phyloP scores from a whole-genome alignment of 2,113 vertebrate species.

The Raja brachyura region DNA sequence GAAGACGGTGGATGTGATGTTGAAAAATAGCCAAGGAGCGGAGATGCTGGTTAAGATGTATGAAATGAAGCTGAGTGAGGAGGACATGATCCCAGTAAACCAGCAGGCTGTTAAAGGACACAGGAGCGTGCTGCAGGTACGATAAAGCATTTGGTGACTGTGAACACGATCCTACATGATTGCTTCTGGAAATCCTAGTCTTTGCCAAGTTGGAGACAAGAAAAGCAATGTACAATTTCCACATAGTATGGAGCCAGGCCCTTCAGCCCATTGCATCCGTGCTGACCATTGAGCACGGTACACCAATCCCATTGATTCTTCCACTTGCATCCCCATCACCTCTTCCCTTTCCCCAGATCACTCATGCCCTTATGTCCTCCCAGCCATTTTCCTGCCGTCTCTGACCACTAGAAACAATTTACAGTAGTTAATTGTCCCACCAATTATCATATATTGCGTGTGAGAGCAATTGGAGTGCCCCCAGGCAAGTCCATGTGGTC shows the following conservation, averaged over 20 bases:
- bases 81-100: conserved; percentile 80
- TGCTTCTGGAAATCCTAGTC: background rate
- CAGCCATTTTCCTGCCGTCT: too few relatives aligned
- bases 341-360: too few relatives aligned
- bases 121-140: conserved; percentile 62
- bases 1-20: conserved; percentile 77
- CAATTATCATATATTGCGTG: too few relatives aligned
- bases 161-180: background rate
- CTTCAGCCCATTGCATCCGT: too few relatives aligned
- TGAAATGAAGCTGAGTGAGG: conserved; percentile 84
- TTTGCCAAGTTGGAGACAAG: background rate
- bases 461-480: too few relatives aligned
- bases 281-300: too few relatives aligned
- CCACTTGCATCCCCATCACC: too few relatives aligned
- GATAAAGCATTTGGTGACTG: background rate
- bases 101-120: conserved; percentile 68
- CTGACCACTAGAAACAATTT: too few relatives aligned
- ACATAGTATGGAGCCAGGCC: background rate
- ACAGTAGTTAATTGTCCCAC: too few relatives aligned
- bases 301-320: too few relatives aligned
- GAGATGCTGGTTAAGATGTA: conserved; percentile 81
- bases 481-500: too few relatives aligned
- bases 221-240: background rate
- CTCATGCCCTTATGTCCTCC: too few relatives aligned
- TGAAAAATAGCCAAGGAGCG: conserved; percentile 71